These are phyloP conservation scores for Drosophila leontia DNA, from an alignment of 1,140 invertebrate species.

Conservation along the genomic window DNA sequence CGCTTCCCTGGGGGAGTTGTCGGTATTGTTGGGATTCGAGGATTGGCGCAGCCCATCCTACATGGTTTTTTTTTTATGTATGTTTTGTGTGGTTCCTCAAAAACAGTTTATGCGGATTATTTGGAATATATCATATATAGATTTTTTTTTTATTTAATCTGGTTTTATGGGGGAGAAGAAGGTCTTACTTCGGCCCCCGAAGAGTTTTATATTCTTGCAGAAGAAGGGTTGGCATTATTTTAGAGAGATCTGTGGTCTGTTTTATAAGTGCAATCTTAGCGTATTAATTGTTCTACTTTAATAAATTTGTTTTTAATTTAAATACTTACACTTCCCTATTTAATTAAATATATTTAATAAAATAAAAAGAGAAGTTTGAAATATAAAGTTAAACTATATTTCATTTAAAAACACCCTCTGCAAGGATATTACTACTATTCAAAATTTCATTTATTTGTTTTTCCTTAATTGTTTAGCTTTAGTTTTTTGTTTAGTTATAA, in stretches of 20 bases:
- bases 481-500: constrained; percentile 11
- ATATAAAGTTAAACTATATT: background rate
- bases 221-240: background rate
- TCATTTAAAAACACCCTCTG: background rate
- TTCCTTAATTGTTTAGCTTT: constrained; percentile 11
- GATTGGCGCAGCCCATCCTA: background rate
- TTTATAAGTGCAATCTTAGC: too few relatives aligned
- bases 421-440: background rate
- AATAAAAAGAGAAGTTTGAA: too few relatives aligned
- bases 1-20: constrained; percentile 41
- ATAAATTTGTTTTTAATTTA: too few relatives aligned
- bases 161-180: background rate
- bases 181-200: constrained; percentile 5
- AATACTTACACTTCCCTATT: too few relatives aligned
- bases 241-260: background rate
- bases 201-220: constrained; percentile 7
- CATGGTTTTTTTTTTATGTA: background rate
- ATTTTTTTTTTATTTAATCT: background rate
- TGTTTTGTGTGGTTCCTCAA: constrained; percentile 20
- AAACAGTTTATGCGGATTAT: constrained; percentile 10
- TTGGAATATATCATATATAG: background rate
- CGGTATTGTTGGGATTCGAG: constrained; percentile 2
- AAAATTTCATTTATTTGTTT: constrained; percentile 2
- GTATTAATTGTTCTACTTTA: background rate
- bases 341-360: background rate